Percentiles rank a stretch among this genome's conserved stretches.
phyloP scores from a whole-genome alignment of 2,113 vertebrate genomes.

The Gulo gulo region DNA sequence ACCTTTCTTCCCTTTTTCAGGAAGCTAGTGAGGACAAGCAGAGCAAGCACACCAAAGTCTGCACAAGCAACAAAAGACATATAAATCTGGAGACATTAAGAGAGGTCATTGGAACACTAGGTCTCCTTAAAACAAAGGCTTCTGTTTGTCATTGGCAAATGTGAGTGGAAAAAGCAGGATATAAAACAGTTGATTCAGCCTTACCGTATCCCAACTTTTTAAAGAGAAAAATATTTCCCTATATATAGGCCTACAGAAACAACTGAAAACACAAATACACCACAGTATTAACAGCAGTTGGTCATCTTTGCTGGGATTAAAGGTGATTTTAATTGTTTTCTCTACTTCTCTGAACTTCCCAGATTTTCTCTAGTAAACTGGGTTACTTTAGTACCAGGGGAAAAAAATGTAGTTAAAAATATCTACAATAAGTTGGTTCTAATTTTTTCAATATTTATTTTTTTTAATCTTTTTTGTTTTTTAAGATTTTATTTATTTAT shows the following conservation, averaged over 20 bases:
- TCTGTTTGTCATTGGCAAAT: background rate
- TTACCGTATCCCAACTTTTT: background rate
- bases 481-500: no score
- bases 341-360: conserved; percentile 10
- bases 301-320: background rate
- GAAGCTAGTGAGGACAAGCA: background rate
- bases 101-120: background rate
- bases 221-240: background rate
- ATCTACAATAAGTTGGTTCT: conserved; percentile 40
- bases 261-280: background rate
- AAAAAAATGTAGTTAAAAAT: background rate
- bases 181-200: background rate
- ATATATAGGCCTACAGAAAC: background rate
- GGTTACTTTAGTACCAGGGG: conserved; percentile 29
- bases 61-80: background rate
- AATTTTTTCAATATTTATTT: conserved; percentile 13
- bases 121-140: background rate
- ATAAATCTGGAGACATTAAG: background rate
- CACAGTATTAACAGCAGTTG: background rate
- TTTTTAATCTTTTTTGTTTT: no score
- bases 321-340: background rate
- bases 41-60: background rate
- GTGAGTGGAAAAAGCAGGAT: background rate
- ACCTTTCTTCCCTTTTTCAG: background rate
- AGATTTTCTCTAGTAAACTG: background rate